Evolutionary conservation across 2,797 vertebrate genomes (phyloP), one percentile per base, ranked within the genome.

Genomic region (Hydrocynus forskahlii): DNA sequence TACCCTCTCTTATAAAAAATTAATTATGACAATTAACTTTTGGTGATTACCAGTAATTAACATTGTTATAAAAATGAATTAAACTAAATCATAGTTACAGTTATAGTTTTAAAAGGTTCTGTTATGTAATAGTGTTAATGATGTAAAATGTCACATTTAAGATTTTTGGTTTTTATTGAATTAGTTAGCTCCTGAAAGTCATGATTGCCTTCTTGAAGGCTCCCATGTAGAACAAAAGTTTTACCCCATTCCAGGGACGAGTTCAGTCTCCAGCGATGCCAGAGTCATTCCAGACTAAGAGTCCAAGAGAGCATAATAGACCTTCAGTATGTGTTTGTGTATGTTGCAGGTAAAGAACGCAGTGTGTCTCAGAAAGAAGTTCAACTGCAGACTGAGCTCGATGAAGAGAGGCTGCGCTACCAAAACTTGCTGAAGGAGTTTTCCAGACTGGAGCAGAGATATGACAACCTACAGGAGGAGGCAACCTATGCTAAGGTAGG

Each of bases 401-500:
- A 98, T 10, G 95, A 93, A 0, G 97, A 99, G 80, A 88, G 97
- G 0, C 93, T 93, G 66, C 94, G 96, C 13, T 96, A 99, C 86
- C 97, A 99, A 92, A 98, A 96, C 74, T 93, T 98, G 0, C 91
- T 99, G n/a, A 97, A 97, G 86, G 97, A 99, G 45, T 97, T 95
- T 87, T 96, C 96, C 0, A 89, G 92, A 55, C 86, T 99, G 90
- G 97, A 99, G 92, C 97, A 96, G 92, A 93, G 95, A 93, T 98
- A 95, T 0, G 97, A 99, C 83, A 98, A 96, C 89, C 89, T 99
- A 71, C 92, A 89, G 82, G 97, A 99, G 10, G 97, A 99, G 87
- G 84, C 96, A 21, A 90, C 89, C 0, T 55, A 95, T 43, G 69
- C 89, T 50, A 98, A 96, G 94, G 95, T 94, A 91, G 19, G 0